Conservation (phyloP, 2,797 vertebrate genomes). For the Alouatta caraya region DNA sequence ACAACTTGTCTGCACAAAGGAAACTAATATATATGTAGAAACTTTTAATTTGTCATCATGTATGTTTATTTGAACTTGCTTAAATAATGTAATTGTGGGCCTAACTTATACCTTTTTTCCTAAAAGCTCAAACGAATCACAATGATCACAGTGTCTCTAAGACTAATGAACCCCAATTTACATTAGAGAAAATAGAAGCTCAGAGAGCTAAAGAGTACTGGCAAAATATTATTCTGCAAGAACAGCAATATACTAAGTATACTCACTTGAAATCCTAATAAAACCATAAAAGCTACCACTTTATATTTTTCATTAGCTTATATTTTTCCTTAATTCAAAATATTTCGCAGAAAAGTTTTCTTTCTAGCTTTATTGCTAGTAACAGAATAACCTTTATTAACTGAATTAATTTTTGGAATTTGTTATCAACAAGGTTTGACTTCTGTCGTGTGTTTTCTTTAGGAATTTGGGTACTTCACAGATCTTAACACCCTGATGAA, state of each 20-base stretch:
- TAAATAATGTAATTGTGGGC: conserved; percentile 56
- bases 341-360: not conserved
- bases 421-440: conserved; percentile 9
- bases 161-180: conserved; percentile 38
- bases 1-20: conserved; percentile 41
- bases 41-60: conserved; percentile 53
- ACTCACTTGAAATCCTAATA: conserved; percentile 38
- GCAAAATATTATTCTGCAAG: not conserved
- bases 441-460: conserved; percentile 28
- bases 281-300: conserved; percentile 35
- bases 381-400: conserved; percentile 35
- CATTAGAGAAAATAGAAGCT: conserved; percentile 44
- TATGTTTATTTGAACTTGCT: conserved; percentile 25
- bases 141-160: conserved; percentile 41
- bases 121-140: conserved; percentile 51
- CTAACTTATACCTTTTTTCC: conserved; percentile 56
- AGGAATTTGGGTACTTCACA: conserved; percentile 41
- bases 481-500: conserved; percentile 10
- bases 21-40: not conserved
- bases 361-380: not conserved
- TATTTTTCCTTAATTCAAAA: conserved; percentile 51
- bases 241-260: not conserved
- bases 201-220: not conserved
- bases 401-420: conserved; percentile 41
- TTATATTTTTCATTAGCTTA: conserved; percentile 34